Percentiles rank a stretch among this genome's conserved stretches.
Conservation (phyloP, 2,888 invertebrate genomes). For the Salpingus planirostris region DNA sequence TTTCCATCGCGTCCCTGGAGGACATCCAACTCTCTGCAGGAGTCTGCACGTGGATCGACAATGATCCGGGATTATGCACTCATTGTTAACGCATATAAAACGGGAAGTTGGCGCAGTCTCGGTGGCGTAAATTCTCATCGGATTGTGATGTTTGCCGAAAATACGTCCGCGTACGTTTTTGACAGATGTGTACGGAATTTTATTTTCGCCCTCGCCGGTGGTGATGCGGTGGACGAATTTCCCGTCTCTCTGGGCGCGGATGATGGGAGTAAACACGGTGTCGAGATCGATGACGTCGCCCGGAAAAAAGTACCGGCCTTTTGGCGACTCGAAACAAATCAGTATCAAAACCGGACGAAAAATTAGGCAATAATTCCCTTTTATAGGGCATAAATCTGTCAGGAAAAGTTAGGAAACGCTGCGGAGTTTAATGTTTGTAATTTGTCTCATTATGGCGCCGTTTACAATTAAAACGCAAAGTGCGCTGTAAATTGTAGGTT, state of each 20-base stretch:
- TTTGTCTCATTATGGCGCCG: constrained; percentile 21
- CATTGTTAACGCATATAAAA: constrained; percentile 16
- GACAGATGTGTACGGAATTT: constrained; percentile 12
- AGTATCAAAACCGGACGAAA: constrained; percentile 11
- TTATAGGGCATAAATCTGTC: constrained; percentile 16
- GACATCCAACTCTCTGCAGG: constrained; percentile 16
- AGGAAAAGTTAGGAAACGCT: constrained; percentile 5
- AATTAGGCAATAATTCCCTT: constrained; percentile 15
- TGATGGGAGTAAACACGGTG: constrained; percentile 4
- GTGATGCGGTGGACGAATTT: constrained; percentile 1
- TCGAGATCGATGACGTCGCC: constrained; percentile 6
- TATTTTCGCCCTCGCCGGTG: constrained; percentile 3
- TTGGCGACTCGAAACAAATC: constrained; percentile 3
- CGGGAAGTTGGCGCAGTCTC: constrained; percentile 19
- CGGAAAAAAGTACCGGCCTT: background rate
- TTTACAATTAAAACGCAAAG: constrained; percentile 22
- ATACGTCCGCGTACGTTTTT: constrained; percentile 12
- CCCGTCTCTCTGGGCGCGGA: constrained; percentile 2
- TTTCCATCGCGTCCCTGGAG: constrained; percentile 12
- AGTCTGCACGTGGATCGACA: constrained; percentile 13
- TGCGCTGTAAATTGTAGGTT: constrained; percentile 15
- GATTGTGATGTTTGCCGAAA: constrained; percentile 5
- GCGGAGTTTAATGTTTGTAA: constrained; percentile 16
- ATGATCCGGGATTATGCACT: constrained; percentile 14
- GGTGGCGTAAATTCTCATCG: constrained; percentile 22